Evolutionary conservation across 2,113 vertebrate genomes (phyloP), one percentile per base, ranked within the genome.

Genomic region (Brachyistius frenatus): DNA sequence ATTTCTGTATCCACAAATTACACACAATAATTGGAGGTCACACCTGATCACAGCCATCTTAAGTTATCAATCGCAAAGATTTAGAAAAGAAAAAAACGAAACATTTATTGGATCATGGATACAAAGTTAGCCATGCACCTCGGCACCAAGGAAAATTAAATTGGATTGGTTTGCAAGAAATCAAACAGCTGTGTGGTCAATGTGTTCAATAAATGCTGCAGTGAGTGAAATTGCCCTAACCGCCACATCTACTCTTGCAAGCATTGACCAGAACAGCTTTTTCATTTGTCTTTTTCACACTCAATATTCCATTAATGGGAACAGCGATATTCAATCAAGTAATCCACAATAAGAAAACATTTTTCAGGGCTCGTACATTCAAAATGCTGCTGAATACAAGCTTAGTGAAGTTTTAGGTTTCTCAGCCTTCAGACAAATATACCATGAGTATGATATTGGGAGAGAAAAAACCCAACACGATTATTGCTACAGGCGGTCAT

Each of bases 141-240:
- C 44, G 54, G 79, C 58, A 66, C 68, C 56, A 47, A 44, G 79
- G 79, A 70, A 67, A 85, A 92, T 85, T 75, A 73, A 75, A 87
- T 70, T 71, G 64, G 68, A 91, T 61, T 11, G 56, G 64, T 73
- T 79, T 68, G 56, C 31, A 47, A 86, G 78, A 79, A 77, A 58
- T 84, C 58, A 72, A 75, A 66, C 77, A 79, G 80, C 57, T 74
- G 57, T 69, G 76, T 64, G 66, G 81, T 86, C 89, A 67, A 79
- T 90, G 82, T 69, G 76, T 64, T 92, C 88, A 82, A 85, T 90
- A 83, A 91, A 86, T 46, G 73, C 89, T 83, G 76, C 76, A 85
- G 76, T 55, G 66, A 78, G 66, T 68, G 73, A 87, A 89, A 91
- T 66, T 67, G 73, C 60, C 63, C 58, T 31, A 46, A 80, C 66